Percentiles rank a stretch among this genome's conserved stretches.
These are phyloP conservation scores for Apodemus agrarius DNA, from an alignment of 2,797 vertebrate species.

Conservation along the genomic window DNA sequence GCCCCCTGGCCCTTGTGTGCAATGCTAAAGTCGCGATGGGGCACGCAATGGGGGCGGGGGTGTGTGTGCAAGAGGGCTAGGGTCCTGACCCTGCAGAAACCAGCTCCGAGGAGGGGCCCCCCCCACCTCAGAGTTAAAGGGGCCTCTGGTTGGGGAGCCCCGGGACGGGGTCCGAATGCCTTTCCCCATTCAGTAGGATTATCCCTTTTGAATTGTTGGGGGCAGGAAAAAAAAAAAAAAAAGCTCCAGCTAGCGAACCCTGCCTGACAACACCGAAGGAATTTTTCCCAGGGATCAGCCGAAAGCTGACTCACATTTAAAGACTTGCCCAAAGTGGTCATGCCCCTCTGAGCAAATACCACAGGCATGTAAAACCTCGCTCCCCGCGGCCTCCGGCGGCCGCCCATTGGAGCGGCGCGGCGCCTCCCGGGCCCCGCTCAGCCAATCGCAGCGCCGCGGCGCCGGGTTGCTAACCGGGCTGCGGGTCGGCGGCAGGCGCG, in stretches of 20 bases:
- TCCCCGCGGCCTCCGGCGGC: conserved; percentile 82
- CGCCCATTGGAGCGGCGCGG: conserved; percentile 83
- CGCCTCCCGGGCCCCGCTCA: conserved; percentile 75
- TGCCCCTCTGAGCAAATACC: conserved; percentile 90
- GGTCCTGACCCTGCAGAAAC: neutral
- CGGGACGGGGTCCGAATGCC: conserved; percentile 45
- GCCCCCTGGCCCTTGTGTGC: neutral
- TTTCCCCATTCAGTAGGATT: conserved; percentile 72
- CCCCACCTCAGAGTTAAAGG: neutral
- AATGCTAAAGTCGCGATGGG: neutral
- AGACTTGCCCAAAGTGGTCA: conserved; percentile 90
- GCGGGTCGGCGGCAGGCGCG: conserved; percentile 43
- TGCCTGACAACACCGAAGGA: conserved; percentile 90
- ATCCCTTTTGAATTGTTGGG: conserved; percentile 72
- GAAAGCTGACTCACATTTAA: conserved; percentile 90
- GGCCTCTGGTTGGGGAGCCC: conserved; percentile 9
- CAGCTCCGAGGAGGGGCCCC: neutral
- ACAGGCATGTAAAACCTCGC: conserved; percentile 88
- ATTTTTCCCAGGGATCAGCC: conserved; percentile 90
- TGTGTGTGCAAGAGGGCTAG: neutral
- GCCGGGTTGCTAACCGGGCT: conserved; percentile 68
- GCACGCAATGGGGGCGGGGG: too few relatives aligned
- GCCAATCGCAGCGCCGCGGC: conserved; percentile 82
- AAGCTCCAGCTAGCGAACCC: conserved; percentile 83
- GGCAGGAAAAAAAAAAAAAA: conserved; percentile 37